These are phyloP conservation scores for Hofmannophila pseudospretella DNA, from an alignment of 2,888 invertebrate genomes.

Conservation along the genomic window DNA sequence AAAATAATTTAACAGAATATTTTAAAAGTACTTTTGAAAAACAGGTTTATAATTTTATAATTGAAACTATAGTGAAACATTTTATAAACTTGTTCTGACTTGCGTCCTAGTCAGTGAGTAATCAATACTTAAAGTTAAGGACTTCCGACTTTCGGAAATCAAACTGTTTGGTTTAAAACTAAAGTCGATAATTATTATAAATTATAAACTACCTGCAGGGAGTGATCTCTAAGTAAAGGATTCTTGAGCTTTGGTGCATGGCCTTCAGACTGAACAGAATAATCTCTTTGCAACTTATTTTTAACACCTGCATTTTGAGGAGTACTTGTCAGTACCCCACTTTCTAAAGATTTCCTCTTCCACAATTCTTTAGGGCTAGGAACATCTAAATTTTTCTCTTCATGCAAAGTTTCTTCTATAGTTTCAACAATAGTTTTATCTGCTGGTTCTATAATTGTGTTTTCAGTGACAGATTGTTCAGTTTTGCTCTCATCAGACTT, in stretches of 20 bases:
- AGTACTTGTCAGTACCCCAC: slow-evolving; percentile 45
- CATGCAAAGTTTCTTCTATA: slow-evolving; percentile 26
- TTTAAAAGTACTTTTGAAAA: slow-evolving; percentile 2
- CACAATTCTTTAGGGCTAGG: slow-evolving; percentile 47
- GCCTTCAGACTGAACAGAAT: slow-evolving; percentile 70
- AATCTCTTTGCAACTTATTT: slow-evolving; percentile 56
- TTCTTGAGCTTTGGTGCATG: slow-evolving; percentile 62
- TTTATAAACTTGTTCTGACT: too few relatives aligned
- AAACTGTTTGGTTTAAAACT: too few relatives aligned
- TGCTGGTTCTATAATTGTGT: slow-evolving; percentile 48
- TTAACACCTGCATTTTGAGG: slow-evolving; percentile 42
- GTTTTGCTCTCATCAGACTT: slow-evolving; percentile 56
- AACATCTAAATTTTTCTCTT: slow-evolving; percentile 53
- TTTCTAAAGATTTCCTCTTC: slow-evolving; percentile 62
- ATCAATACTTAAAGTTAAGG: too few relatives aligned
- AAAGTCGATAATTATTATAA: too few relatives aligned
- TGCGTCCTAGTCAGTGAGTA: too few relatives aligned
- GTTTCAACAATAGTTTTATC: slow-evolving; percentile 19
- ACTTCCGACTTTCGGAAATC: too few relatives aligned
- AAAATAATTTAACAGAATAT: slow-evolving; percentile 13
- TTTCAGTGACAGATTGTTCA: slow-evolving; percentile 53
- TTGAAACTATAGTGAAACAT: too few relatives aligned
- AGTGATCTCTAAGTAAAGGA: slow-evolving; percentile 67
- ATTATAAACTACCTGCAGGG: slow-evolving; percentile 55
- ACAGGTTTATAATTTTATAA: too few relatives aligned